Evolutionary conservation across 2,113 vertebrate species (phyloP).

Genomic region (Rissa tridactyla): DNA sequence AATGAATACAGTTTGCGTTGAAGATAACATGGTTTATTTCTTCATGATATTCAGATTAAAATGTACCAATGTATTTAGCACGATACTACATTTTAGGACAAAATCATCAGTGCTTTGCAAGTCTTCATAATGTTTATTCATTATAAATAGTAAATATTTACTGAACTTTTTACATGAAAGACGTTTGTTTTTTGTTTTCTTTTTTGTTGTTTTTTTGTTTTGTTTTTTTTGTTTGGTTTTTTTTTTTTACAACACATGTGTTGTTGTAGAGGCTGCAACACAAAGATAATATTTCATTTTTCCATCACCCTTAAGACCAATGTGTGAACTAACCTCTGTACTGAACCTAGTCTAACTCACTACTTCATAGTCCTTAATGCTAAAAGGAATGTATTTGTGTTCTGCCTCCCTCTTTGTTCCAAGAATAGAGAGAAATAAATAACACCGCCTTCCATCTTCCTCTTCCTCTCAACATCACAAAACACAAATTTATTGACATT

Average conservation of each 20-base stretch:
- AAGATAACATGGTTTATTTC: constrained; percentile 65
- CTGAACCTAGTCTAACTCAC: constrained; percentile 70
- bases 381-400: constrained; percentile 83
- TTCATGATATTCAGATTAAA: constrained; percentile 60
- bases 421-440: constrained; percentile 85
- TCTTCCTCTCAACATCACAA: constrained; percentile 70
- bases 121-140: constrained; percentile 88
- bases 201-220: background rate
- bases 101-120: constrained; percentile 67
- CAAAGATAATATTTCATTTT: constrained; percentile 71
- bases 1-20: background rate
- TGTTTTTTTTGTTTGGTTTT: background rate
- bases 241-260: constrained; percentile 79
- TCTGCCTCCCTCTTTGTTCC: constrained; percentile 75
- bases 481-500: constrained; percentile 83
- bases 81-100: constrained; percentile 61
- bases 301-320: constrained; percentile 78
- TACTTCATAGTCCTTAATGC: constrained; percentile 72
- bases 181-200: constrained; percentile 49
- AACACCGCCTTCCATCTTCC: constrained; percentile 76
- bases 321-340: constrained; percentile 72
- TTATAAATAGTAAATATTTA: constrained; percentile 99
- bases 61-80: constrained; percentile 49
- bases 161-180: constrained; percentile 90
- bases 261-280: constrained; percentile 79